A percentile compares a stretch with the other conserved stretches of the same genome.
phyloP scores from a whole-genome alignment of 2,797 vertebrate genomes.

The Onychomys torridus region DNA sequence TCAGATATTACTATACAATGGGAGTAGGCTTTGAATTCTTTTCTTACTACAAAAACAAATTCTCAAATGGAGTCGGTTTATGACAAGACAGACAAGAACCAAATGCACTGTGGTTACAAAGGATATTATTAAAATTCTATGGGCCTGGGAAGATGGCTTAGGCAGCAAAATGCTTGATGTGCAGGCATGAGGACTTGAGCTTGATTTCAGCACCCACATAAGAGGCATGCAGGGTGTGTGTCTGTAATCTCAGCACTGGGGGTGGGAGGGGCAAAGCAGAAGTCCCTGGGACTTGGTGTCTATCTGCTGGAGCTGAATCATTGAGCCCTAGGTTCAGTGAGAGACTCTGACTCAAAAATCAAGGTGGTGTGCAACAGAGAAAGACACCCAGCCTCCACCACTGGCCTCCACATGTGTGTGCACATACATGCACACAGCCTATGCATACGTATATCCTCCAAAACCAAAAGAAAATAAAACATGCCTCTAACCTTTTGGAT shows the following conservation, averaged over 20 bases:
- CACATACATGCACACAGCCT: neutral
- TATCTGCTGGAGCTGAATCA: neutral
- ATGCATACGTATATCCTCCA: too few species aligned
- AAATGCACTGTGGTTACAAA: neutral
- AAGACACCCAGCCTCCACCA: neutral
- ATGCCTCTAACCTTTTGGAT: neutral
- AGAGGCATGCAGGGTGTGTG: rapidly evolving
- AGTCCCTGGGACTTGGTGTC: neutral
- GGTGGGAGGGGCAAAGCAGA: neutral
- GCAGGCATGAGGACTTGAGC: neutral
- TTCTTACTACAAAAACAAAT: neutral
- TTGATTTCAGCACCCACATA: neutral
- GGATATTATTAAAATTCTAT: neutral
- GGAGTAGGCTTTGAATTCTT: neutral
- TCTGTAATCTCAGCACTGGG: neutral
- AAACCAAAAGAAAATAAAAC: neutral
- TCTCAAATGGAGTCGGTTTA: neutral
- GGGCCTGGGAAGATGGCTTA: neutral
- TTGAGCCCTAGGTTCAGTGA: neutral
- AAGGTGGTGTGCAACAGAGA: neutral
- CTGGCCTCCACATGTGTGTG: neutral
- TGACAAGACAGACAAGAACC: neutral
- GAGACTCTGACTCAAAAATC: neutral
- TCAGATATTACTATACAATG: neutral
- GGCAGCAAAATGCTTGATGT: neutral